Evolutionary conservation across 2,888 invertebrate genomes (phyloP).

Genomic region (Adineta ricciae): DNA sequence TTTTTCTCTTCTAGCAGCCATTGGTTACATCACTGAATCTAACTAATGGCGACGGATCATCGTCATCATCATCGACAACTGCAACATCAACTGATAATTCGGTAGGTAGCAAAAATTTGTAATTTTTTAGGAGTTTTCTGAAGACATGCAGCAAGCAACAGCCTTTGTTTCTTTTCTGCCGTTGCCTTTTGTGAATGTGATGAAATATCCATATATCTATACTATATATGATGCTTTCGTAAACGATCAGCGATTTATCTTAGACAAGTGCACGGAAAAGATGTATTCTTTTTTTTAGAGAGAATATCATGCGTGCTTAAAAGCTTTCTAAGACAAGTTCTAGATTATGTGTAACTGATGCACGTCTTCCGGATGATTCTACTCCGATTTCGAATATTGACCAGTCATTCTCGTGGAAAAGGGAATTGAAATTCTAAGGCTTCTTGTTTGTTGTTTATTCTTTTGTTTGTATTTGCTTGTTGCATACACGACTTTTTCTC

Average conservation of each 20-base stretch:
- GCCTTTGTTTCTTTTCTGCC: neutral
- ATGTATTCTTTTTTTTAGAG: neutral
- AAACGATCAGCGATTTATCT: neutral
- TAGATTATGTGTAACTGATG: neutral
- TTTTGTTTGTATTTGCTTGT: neutral
- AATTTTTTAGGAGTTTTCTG: too few species aligned
- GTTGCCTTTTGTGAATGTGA: neutral
- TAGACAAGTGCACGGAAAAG: neutral
- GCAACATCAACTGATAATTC: neutral
- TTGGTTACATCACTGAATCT: neutral
- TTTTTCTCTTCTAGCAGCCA: neutral
- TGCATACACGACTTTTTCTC: constrained; percentile 3
- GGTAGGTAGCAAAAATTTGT: neutral
- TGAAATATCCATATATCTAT: neutral
- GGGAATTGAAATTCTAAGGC: neutral
- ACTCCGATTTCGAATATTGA: too few species aligned
- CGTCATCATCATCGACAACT: neutral
- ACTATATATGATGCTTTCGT: neutral
- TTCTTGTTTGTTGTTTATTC: neutral
- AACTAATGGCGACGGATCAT: neutral
- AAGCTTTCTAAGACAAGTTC: neutral
- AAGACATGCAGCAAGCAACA: neutral
- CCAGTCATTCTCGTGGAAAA: neutral
- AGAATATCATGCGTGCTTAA: neutral
- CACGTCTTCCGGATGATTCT: neutral